Evolutionary conservation across 2,888 invertebrate genomes (phyloP).

Genomic region (Agrochola litura): DNA sequence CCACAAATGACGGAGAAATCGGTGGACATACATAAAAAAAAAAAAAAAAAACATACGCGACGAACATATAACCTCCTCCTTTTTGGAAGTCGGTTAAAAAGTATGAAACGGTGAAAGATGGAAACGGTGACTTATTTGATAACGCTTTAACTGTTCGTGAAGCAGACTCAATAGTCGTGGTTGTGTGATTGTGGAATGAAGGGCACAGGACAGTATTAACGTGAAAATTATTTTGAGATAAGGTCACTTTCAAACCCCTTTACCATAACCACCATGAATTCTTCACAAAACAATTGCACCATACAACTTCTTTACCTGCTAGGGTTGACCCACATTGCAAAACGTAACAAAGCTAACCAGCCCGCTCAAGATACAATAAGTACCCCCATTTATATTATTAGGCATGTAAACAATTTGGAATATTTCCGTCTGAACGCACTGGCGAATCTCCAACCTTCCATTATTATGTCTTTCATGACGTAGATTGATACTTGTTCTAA

Average conservation of each 20-base stretch:
- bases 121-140: no score
- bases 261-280: not conserved
- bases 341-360: slow-evolving; percentile 36
- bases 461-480: slow-evolving; percentile 62
- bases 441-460: slow-evolving; percentile 66
- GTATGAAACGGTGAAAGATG: no score
- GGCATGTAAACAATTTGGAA: slow-evolving; percentile 61
- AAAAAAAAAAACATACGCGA: no score
- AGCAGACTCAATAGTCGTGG: not conserved
- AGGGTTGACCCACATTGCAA: slow-evolving; percentile 26
- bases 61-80: no score
- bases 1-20: no score
- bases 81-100: no score
- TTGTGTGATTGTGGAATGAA: not conserved
- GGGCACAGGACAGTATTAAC: not conserved
- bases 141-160: not conserved
- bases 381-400: slow-evolving; percentile 60
- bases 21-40: no score
- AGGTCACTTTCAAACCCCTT: not conserved
- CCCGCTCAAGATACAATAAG: slow-evolving; percentile 55
- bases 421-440: slow-evolving; percentile 62
- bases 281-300: not conserved
- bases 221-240: not conserved
- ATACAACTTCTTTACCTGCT: slow-evolving; percentile 14
- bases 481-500: slow-evolving; percentile 63